These are phyloP conservation scores for Macropus fuliginosus DNA, from an alignment of 2,797 vertebrate species.

Conservation along the genomic window DNA sequence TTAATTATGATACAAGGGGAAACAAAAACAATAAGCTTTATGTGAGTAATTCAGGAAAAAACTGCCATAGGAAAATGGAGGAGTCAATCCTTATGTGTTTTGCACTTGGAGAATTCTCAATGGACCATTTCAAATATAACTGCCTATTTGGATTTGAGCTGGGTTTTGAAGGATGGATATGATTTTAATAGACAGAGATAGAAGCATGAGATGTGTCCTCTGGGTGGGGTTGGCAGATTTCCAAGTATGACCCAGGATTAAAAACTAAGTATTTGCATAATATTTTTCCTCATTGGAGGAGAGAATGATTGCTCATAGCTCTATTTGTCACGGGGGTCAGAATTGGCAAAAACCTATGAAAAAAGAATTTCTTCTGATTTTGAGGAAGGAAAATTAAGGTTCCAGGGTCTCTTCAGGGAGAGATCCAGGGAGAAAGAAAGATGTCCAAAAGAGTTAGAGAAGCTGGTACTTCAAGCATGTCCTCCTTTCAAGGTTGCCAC, in stretches of 20 bases:
- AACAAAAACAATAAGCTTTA: background rate
- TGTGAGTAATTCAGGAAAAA: background rate
- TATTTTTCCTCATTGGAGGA: background rate
- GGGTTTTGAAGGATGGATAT: background rate
- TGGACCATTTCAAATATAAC: background rate
- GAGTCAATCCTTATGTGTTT: background rate
- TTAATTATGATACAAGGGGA: background rate
- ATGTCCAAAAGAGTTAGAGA: background rate
- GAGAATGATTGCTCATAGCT: background rate
- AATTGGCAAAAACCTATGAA: background rate
- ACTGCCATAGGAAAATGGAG: background rate
- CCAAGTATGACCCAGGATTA: background rate
- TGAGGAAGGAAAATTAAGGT: background rate
- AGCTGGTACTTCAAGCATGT: background rate
- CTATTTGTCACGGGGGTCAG: background rate
- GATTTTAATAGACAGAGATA: background rate
- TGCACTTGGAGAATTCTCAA: background rate
- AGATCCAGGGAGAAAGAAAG: background rate
- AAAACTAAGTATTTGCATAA: background rate
- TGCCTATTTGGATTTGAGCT: background rate
- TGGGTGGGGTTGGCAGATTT: background rate
- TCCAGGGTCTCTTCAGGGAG: background rate
- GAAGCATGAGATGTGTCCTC: background rate
- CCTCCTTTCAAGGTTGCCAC: background rate
- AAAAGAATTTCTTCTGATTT: background rate